Evolutionary conservation across 2,888 invertebrate genomes (phyloP), one percentile per base, ranked within the genome.

Genomic region (Meiosimyza platycephala): DNA sequence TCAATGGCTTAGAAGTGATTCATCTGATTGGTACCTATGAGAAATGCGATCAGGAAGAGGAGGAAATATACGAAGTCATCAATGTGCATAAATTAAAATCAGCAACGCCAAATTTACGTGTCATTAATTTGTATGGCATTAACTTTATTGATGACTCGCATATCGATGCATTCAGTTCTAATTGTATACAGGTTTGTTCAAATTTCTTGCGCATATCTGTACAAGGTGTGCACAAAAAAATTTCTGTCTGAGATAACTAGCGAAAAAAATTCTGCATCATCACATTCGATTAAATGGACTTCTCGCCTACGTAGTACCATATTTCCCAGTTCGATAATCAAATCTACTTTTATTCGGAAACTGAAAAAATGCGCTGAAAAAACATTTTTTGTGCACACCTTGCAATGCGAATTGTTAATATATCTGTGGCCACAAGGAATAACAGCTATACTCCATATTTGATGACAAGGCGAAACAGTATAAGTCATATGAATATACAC

Each of bases 11-110:
- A 73, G 98, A 99, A 89, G 87, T 87, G n/a, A 89, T 99, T 70
- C 99, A 99, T 88, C 90, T 99, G 71, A 96, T 99, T 83, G 99
- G 98, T 15, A 98, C 98, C 0, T 98, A 98, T 85, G 98, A 98
- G 85, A 98, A 98, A 85, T 93, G 97, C 6, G 97, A 98, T 85
- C 98, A 99, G 84, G 99, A 98, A 82, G 99, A 99, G 83, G 99
- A 99, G 84, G 99, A 99, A 89, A 98, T 99, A 80, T 98, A 98
- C 88, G 98, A 98, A 87, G 98, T 98, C 6, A 97, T 99, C 80
- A 99, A 99, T 89, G 97, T 99, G 40, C 98, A 98, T 87, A 99
- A 98, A 85, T 89, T 99, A 71, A 99, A 99, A 88, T 95, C 97
- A 0, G 98, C 98, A 6, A 98, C 98, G 0, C 99, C 99, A 0